Evolutionary conservation across 2,113 vertebrate species (phyloP).

Genomic region (Corythoichthys haematopterus): DNA sequence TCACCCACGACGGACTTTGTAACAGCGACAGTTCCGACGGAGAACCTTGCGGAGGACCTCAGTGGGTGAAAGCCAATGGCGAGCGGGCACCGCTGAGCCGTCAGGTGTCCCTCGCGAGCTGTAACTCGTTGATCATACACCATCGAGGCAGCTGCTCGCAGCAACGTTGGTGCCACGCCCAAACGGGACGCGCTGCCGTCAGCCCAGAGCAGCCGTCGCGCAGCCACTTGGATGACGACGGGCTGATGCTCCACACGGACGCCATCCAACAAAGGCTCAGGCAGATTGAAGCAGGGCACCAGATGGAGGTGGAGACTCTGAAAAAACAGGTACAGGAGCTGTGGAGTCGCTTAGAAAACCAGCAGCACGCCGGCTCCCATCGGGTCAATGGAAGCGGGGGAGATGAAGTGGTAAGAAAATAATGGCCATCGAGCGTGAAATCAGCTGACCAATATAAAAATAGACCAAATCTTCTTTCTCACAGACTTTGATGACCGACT

Average conservation of each 20-base stretch:
- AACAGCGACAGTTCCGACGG: conserved; percentile 72
- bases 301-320: conserved; percentile 91
- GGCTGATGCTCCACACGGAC: conserved; percentile 86
- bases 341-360: conserved; percentile 88
- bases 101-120: conserved; percentile 80
- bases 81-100: conserved; percentile 79
- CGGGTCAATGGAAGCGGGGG: conserved; percentile 85
- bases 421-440: neutral
- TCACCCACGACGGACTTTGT: conserved; percentile 73
- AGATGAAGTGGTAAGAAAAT: conserved; percentile 85
- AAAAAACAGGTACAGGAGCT: conserved; percentile 96
- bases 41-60: conserved; percentile 50
- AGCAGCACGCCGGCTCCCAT: conserved; percentile 75
- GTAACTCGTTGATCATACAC: conserved; percentile 74
- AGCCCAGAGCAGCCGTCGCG: conserved; percentile 85
- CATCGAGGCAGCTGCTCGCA: conserved; percentile 70
- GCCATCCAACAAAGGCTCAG: conserved; percentile 88
- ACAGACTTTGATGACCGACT: conserved; percentile 91
- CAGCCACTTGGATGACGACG: conserved; percentile 89
- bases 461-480: neutral
- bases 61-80: conserved; percentile 65
- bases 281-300: conserved; percentile 91
- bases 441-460: neutral
- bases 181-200: conserved; percentile 59
- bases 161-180: conserved; percentile 76